Evolutionary conservation across 2,113 vertebrate genomes (phyloP).

Genomic region (Seriola rivoliana): DNA sequence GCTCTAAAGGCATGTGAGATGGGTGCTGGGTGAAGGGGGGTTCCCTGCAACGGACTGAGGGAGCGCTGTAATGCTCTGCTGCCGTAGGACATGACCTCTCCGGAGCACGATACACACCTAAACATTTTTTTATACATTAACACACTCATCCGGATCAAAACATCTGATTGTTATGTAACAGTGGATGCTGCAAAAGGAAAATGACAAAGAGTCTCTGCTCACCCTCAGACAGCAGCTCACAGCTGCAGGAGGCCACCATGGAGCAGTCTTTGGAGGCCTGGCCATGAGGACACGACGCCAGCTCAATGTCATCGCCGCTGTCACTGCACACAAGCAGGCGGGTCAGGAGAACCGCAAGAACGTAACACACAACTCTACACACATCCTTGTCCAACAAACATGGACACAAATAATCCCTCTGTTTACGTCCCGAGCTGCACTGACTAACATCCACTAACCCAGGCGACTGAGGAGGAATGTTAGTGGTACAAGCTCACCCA

Average conservation of each 20-base stretch:
- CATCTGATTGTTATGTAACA: constrained; percentile 3
- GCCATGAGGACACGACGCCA: constrained; percentile 90
- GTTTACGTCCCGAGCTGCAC: constrained; percentile 67
- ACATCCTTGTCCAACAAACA: constrained; percentile 58
- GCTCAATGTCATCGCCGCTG: constrained; percentile 94
- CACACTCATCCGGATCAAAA: constrained; percentile 7
- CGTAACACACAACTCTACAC: constrained; percentile 43
- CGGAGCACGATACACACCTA: constrained; percentile 81
- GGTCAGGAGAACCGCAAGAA: constrained; percentile 54
- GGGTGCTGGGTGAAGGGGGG: constrained; percentile 87
- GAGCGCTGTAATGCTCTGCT: constrained; percentile 80
- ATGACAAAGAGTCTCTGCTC: constrained; percentile 47
- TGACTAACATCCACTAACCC: constrained; percentile 32
- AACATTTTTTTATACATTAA: constrained; percentile 30
- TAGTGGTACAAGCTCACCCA: constrained; percentile 17
- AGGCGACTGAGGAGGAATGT: constrained; percentile 61
- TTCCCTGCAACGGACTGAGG: constrained; percentile 87
- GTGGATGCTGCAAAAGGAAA: neutral
- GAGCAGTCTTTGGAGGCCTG: constrained; percentile 86
- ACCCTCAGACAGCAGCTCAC: constrained; percentile 94
- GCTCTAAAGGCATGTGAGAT: constrained; percentile 91
- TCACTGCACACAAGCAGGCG: constrained; percentile 86
- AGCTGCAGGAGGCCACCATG: constrained; percentile 92
- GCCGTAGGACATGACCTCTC: constrained; percentile 76
- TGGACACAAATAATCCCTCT: constrained; percentile 57